Base-by-base conservation (phyloP, 2,888 invertebrate genomes). In the Hypselothyrea guttata region DNA sequence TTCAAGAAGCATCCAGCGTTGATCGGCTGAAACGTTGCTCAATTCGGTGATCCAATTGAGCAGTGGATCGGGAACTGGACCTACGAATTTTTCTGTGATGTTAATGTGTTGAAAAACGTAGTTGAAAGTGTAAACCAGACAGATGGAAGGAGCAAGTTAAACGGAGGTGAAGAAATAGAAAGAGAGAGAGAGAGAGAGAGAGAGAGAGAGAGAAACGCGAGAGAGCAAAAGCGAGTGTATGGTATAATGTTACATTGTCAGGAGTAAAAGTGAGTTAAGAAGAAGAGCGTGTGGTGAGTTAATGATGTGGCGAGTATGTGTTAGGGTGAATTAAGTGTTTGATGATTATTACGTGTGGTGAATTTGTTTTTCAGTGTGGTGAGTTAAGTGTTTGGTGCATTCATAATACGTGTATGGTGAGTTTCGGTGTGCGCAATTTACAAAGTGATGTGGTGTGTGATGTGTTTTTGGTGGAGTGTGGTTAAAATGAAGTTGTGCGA, bases 11-110 rank as follows among this genome's bases (percentile, higher is more conserved):
- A 95, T 93, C 94, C 94, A 96, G 42, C 96, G 93, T 71, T 94
- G 94, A 48, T 92, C 92, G 2, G 95, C 93, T 0, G 96, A 95
- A 1, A 97, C 95, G 86, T 97, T 97, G 85, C 94, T 93, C 49
- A 95, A 91, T 87, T 96, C 96, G 5, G 96, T 97, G 55, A 96
- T 92, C 97, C 97, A 97, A 89, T 96, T 96, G 48, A 96, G 90
- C 37, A 96, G 90, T 0, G 95, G 95, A 89, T 96, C 96, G 88
- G 96, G 95, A 60, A 96, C 94, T 8, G 96, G 95, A 86, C 96
- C 96, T 95, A 91, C 85, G 91, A 92, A 92, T 88, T 92, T 91
- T 89, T 89, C 89, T 89, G 81, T 86, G 74, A 83, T 74, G 87
- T 86, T 86, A 88, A 86, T 88, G 84, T 58, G 77, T 70, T 58